Percentiles rank a stretch among this genome's conserved stretches.
phyloP scores from a whole-genome alignment of 1,140 invertebrate species.

The Calosoma granatense region DNA sequence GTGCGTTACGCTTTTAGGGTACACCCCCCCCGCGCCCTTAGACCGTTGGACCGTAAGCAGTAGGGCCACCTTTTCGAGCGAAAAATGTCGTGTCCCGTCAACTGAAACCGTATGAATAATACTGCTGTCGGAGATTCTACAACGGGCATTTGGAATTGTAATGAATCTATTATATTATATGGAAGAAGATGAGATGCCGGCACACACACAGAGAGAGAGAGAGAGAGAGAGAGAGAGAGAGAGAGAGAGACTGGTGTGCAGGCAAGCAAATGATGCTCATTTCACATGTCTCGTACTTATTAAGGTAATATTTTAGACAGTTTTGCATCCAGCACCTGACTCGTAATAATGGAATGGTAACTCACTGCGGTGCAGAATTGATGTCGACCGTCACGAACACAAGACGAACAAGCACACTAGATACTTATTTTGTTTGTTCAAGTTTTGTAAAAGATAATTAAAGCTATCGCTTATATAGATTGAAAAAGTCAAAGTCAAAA shows the following conservation, averaged over 20 bases:
- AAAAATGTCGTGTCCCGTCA: conserved; percentile 7
- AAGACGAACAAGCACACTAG: too few relatives aligned
- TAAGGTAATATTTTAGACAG: conserved; percentile 8
- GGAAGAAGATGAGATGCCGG: conserved; percentile 1
- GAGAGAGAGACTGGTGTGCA: not conserved
- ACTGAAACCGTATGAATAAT: conserved; percentile 26
- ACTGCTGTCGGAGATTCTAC: conserved; percentile 25
- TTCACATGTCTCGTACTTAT: conserved; percentile 8
- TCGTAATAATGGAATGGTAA: too few relatives aligned
- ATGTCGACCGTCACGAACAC: too few relatives aligned
- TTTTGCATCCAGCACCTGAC: too few relatives aligned
- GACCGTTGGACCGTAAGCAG: conserved; percentile 14
- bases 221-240: too few relatives aligned
- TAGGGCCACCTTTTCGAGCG: not conserved
- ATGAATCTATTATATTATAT: conserved; percentile 31
- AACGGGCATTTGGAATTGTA: conserved; percentile 25
- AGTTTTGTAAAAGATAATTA: too few relatives aligned
- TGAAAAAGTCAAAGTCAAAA: too few relatives aligned
- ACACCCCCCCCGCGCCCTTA: not conserved
- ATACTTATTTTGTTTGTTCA: too few relatives aligned
- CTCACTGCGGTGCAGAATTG: too few relatives aligned
- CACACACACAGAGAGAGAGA: too few relatives aligned
- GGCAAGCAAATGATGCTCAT: conserved; percentile 11
- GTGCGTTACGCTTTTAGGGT: conserved; percentile 4
- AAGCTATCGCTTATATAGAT: too few relatives aligned